A percentile compares a stretch with the other conserved stretches of the same genome.
These are phyloP conservation scores for Dissostichus mawsoni DNA, from an alignment of 2,113 vertebrate species.

Conservation along the genomic window DNA sequence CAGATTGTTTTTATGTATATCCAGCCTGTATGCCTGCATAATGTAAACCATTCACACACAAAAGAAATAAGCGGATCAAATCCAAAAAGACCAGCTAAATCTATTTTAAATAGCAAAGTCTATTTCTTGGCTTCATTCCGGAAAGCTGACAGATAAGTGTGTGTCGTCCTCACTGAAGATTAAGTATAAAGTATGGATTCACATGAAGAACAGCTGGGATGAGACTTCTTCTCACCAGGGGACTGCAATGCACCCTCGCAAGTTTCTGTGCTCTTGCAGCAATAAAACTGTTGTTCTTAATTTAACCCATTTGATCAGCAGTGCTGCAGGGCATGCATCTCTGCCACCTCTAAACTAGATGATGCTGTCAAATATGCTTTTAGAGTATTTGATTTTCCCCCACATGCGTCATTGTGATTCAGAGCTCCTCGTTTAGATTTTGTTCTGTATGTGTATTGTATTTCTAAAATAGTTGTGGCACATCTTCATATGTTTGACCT, in stretches of 20 bases:
- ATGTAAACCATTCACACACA: not conserved
- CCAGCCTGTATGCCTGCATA: not conserved
- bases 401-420: conserved; percentile 50
- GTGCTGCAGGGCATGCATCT: conserved; percentile 62
- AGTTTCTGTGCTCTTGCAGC: conserved; percentile 38
- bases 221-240: conserved; percentile 16
- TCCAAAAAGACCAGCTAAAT: conserved; percentile 15
- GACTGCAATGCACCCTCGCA: conserved; percentile 25
- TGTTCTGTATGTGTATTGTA: not conserved
- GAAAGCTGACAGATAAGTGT: conserved; percentile 10
- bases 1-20: not conserved
- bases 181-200: conserved; percentile 22
- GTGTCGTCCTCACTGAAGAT: conserved; percentile 26
- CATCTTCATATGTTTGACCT: not conserved
- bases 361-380: conserved; percentile 66
- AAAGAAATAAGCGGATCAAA: not conserved
- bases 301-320: conserved; percentile 63
- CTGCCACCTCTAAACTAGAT: conserved; percentile 69
- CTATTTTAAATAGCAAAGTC: conserved; percentile 5
- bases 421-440: conserved; percentile 41
- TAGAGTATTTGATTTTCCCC: conserved; percentile 40
- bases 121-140: conserved; percentile 19
- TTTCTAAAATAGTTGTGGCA: conserved; percentile 14
- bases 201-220: conserved; percentile 40
- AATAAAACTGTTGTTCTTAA: conserved; percentile 58